Evolutionary conservation across 2,113 vertebrate genomes (phyloP), one percentile per base, ranked within the genome.

Genomic region (Erythrocercus mccallii): DNA sequence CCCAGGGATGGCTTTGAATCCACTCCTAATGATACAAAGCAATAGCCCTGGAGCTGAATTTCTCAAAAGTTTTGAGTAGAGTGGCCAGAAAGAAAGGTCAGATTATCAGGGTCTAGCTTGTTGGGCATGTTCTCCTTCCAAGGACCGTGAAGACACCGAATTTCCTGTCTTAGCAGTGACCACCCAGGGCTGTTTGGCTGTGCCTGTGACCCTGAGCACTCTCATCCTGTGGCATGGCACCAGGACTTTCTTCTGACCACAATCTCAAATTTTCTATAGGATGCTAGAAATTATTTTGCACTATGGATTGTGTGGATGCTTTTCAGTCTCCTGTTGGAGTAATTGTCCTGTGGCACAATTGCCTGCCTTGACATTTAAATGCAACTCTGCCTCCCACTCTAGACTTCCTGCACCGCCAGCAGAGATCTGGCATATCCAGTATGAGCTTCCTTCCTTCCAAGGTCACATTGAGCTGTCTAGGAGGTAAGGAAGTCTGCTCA

Each of bases 291-390:
- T 40, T 6, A 1, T 47, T 83, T 60, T 31, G 64, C 24, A 73
- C 10, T 15, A 4, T 7, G 30, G 30, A 45, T 40, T 7, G 0
- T 20, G 18, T 21, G 14, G 47, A 35, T 70, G 45, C 33, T 84
- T 87, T 81, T 15, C 37, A 51, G 24, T 21, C 2, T 88, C 37
- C 50, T 12, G 35, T 31, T 61, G 42, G 42, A 77, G 64, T 61
- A 42, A 73, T 3, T 73, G 27, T 38, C 27, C 58, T 51, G 16
- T 30, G 47, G 54, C 37, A 81, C 42, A 50, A 40, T 1, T 53
- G 15, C 22, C 50, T 35, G 48, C 0, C 0, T 2, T 45, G 31
- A 28, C 8, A 22, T 45, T 81, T 66, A 66, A 79, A 6, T 28
- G 47, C 0, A 4, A 33, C 13, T 73, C 62, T 42, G 15, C 33